These are phyloP conservation scores for Pseudoatta argentina DNA, from an alignment of 1,140 invertebrate species.

Conservation along the genomic window DNA sequence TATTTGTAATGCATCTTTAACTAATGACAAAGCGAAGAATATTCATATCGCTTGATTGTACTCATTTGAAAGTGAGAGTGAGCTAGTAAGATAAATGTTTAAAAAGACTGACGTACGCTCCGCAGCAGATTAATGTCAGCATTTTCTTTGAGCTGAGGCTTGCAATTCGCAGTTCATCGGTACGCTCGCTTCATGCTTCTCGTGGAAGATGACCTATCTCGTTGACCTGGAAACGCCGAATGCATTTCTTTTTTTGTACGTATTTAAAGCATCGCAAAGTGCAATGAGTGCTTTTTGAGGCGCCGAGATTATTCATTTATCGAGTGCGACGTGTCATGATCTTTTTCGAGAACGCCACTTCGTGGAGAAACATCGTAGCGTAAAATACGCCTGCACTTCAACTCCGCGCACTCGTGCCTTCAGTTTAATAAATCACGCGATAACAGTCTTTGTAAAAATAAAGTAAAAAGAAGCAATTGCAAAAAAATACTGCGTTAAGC, in stretches of 20 bases:
- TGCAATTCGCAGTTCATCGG: constrained; percentile 36
- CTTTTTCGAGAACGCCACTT: constrained; percentile 15
- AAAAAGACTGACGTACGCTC: constrained; percentile 28
- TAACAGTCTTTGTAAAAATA: background rate
- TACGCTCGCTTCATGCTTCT: background rate
- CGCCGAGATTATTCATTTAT: constrained; percentile 37
- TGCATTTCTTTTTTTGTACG: background rate
- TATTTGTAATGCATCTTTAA: background rate
- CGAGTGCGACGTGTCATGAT: background rate
- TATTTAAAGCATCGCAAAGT: constrained; percentile 5
- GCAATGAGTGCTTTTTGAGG: constrained; percentile 6
- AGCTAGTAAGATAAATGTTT: constrained; percentile 36
- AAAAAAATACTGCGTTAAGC: constrained; percentile 34
- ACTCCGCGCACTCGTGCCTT: background rate
- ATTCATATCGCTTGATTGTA: constrained; percentile 11
- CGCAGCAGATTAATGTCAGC: constrained; percentile 29
- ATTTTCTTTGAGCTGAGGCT: constrained; percentile 28
- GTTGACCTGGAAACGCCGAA: constrained; percentile 34
- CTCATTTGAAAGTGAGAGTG: background rate
- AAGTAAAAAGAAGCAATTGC: background rate
- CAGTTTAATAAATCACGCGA: constrained; percentile 44
- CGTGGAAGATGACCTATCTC: constrained; percentile 42
- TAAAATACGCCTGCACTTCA: constrained; percentile 16
- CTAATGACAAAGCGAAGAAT: background rate
- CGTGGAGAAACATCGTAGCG: background rate